Evolutionary conservation across 2,888 invertebrate species (phyloP).

Genomic region (Drosophila meridionalis): DNA sequence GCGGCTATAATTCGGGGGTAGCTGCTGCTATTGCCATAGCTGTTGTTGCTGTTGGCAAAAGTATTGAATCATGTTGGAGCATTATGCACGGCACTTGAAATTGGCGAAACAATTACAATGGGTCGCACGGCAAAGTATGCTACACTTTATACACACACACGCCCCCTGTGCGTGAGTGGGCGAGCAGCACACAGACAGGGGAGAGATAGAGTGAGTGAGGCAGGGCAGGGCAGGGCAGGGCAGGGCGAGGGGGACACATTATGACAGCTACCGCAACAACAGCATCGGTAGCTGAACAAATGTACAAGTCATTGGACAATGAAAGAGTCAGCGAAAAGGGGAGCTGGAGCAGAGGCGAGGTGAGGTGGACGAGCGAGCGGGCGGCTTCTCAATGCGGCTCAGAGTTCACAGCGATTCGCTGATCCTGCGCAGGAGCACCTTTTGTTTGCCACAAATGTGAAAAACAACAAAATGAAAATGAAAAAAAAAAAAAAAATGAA

Average conservation of each 20-base stretch:
- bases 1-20: slow-evolving; percentile 61
- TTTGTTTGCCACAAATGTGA: slow-evolving; percentile 74
- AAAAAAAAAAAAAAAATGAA: slow-evolving; percentile 8
- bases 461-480: slow-evolving; percentile 54
- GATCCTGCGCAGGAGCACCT: slow-evolving; percentile 78
- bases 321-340: slow-evolving; percentile 31
- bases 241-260: slow-evolving; percentile 51
- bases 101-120: slow-evolving; percentile 78
- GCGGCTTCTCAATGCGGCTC: slow-evolving; percentile 49
- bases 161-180: slow-evolving; percentile 41
- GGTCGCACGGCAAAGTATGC: slow-evolving; percentile 63
- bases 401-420: slow-evolving; percentile 71
- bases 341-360: not conserved
- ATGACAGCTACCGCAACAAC: slow-evolving; percentile 60
- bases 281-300: slow-evolving; percentile 51
- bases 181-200: not conserved
- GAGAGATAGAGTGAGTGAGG: not conserved
- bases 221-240: not conserved
- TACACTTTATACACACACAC: slow-evolving; percentile 59
- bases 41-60: slow-evolving; percentile 39
- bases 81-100: slow-evolving; percentile 79
- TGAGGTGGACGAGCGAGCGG: not conserved
- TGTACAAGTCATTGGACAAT: slow-evolving; percentile 75
- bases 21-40: slow-evolving; percentile 26
- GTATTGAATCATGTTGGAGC: slow-evolving; percentile 78